A percentile compares a stretch with the other conserved stretches of the same genome.
These are phyloP conservation scores for Gallinago media DNA, from an alignment of 2,113 vertebrate genomes.

Conservation along the genomic window DNA sequence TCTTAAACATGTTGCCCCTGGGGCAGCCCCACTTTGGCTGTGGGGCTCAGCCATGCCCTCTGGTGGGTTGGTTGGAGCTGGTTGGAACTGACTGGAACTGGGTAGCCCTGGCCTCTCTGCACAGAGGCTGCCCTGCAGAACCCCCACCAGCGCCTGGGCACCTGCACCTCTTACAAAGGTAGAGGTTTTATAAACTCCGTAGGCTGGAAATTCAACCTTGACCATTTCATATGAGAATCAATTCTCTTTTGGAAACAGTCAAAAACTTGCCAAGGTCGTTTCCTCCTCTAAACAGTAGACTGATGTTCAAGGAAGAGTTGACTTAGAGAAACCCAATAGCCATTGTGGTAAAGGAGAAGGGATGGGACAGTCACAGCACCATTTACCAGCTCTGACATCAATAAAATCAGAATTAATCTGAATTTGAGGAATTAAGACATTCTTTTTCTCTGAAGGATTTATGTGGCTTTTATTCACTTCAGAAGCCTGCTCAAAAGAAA, in stretches of 20 bases:
- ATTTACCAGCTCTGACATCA: neutral
- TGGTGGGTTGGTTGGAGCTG: accelerated
- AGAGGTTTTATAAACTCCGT: neutral
- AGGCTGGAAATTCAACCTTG: neutral
- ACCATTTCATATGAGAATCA: neutral
- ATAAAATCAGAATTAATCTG: neutral
- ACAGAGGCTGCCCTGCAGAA: accelerated
- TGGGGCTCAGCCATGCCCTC: accelerated
- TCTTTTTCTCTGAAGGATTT: neutral
- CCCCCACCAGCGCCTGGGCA: accelerated
- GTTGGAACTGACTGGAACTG: accelerated
- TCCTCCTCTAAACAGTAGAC: accelerated
- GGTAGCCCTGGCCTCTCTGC: accelerated
- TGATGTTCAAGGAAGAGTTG: neutral
- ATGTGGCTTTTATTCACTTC: neutral
- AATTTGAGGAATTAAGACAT: neutral
- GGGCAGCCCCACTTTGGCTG: accelerated
- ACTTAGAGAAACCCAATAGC: neutral
- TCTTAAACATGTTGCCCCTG: accelerated
- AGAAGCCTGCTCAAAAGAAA: neutral
- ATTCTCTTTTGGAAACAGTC: neutral
- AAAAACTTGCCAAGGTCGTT: neutral
- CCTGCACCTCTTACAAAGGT: neutral
- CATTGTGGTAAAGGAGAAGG: neutral
- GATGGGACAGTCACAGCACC: neutral